These are phyloP conservation scores for Lutraria lutraria DNA, from an alignment of 2,888 invertebrate species.

Conservation along the genomic window DNA sequence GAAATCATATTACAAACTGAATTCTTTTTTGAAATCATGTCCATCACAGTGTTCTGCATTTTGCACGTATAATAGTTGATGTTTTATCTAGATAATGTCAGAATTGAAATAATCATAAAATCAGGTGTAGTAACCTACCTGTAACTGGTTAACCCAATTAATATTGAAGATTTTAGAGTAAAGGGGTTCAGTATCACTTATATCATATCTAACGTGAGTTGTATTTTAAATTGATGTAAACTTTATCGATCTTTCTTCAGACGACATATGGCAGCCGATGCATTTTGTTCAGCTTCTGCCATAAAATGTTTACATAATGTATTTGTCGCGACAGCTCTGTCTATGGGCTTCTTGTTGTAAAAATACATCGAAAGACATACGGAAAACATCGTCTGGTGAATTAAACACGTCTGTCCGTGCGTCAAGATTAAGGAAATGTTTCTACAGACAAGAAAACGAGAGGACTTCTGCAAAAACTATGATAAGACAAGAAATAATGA, in stretches of 20 bases:
- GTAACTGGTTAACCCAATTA: no score
- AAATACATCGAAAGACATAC: neutral
- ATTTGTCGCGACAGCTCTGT: conserved; percentile 11
- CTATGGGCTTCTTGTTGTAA: neutral
- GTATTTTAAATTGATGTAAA: neutral
- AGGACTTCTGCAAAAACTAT: conserved; percentile 26
- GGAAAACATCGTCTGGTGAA: conserved; percentile 3
- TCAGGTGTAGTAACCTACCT: no score
- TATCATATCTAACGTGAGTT: neutral
- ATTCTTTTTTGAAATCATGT: no score
- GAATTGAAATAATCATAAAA: no score
- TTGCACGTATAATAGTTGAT: no score
- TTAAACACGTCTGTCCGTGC: conserved; percentile 17
- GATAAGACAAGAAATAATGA: conserved; percentile 31
- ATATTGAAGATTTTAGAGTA: no score
- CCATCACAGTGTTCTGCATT: no score
- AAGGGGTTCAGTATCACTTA: neutral
- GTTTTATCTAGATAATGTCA: no score
- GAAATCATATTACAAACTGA: no score
- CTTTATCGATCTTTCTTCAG: neutral
- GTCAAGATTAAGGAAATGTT: conserved; percentile 16
- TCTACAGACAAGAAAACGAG: conserved; percentile 15
- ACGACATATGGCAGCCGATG: neutral
- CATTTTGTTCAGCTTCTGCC: neutral
- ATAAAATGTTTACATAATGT: neutral